These are phyloP conservation scores for Drosophila prostipennis DNA, from an alignment of 2,888 invertebrate genomes.

Conservation along the genomic window DNA sequence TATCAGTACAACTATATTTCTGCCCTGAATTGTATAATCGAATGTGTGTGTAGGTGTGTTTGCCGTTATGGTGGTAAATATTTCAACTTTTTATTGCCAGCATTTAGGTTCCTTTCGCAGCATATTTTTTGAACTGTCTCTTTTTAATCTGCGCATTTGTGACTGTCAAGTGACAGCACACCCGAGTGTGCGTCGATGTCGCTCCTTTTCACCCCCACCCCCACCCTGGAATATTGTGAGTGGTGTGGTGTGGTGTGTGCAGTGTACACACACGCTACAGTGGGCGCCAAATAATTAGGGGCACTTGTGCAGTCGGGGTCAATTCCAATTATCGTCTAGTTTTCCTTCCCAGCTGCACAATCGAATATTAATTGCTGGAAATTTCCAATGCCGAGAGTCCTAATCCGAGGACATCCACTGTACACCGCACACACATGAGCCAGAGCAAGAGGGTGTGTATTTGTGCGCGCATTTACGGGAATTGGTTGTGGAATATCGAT, in stretches of 20 bases:
- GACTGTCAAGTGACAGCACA: constrained; percentile 57
- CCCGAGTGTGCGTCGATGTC: constrained; percentile 36
- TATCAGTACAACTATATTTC: not conserved
- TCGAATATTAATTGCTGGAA: constrained; percentile 29
- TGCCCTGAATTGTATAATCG: not conserved
- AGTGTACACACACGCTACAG: constrained; percentile 18
- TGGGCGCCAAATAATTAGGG: constrained; percentile 34
- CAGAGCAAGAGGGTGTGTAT: constrained; percentile 29
- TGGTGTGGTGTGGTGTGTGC: not conserved
- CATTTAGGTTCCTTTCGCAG: constrained; percentile 35
- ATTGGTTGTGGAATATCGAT: constrained; percentile 83
- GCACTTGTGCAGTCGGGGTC: constrained; percentile 25
- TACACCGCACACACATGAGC: constrained; percentile 22
- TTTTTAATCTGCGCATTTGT: constrained; percentile 60
- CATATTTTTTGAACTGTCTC: constrained; percentile 29
- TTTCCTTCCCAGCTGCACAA: constrained; percentile 11
- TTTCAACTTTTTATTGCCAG: constrained; percentile 36
- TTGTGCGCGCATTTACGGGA: constrained; percentile 57
- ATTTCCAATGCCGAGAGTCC: constrained; percentile 10
- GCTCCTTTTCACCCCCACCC: constrained; percentile 1
- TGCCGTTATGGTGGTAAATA: constrained; percentile 26
- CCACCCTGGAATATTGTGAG: no score
- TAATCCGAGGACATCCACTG: constrained; percentile 28
- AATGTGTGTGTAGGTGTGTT: constrained; percentile 15
- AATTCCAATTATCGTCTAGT: constrained; percentile 28